A percentile compares a stretch with the other conserved stretches of the same genome.
These are phyloP conservation scores for Pangasianodon hypophthalmus DNA, from an alignment of 2,113 vertebrate species.

Conservation along the genomic window DNA sequence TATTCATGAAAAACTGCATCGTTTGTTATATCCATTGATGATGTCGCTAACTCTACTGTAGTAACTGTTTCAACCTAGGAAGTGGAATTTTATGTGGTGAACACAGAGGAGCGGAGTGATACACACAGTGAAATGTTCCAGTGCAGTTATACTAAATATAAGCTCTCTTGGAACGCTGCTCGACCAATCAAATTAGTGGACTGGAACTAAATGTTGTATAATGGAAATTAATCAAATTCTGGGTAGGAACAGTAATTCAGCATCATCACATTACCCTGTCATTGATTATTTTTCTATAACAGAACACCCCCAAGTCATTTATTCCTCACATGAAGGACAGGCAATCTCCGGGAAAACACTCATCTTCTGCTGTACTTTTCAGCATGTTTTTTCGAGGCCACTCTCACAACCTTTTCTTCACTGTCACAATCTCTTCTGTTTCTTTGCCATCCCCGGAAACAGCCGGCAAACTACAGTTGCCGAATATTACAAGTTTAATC, in stretches of 20 bases:
- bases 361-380: slow-evolving; percentile 26
- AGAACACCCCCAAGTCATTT: neutral
- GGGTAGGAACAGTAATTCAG: neutral
- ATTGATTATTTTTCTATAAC: neutral
- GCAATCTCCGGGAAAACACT: neutral
- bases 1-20: neutral
- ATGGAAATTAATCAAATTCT: neutral
- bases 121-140: neutral
- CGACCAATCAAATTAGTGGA: neutral
- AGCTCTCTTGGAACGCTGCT: neutral
- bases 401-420: neutral
- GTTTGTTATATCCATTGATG: neutral
- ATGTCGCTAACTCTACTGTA: neutral
- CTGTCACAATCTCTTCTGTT: slow-evolving; percentile 35
- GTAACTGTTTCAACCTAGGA: neutral
- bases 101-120: neutral
- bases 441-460: slow-evolving; percentile 35
- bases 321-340: neutral
- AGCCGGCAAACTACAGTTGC: slow-evolving; percentile 46
- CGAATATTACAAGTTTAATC: slow-evolving; percentile 62
- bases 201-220: neutral
- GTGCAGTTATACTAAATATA: neutral
- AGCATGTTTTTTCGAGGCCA: neutral
- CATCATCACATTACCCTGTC: neutral
- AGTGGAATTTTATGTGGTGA: neutral